These are phyloP conservation scores for Rhodinocichla rosea DNA, from an alignment of 2,113 vertebrate genomes.

Conservation along the genomic window DNA sequence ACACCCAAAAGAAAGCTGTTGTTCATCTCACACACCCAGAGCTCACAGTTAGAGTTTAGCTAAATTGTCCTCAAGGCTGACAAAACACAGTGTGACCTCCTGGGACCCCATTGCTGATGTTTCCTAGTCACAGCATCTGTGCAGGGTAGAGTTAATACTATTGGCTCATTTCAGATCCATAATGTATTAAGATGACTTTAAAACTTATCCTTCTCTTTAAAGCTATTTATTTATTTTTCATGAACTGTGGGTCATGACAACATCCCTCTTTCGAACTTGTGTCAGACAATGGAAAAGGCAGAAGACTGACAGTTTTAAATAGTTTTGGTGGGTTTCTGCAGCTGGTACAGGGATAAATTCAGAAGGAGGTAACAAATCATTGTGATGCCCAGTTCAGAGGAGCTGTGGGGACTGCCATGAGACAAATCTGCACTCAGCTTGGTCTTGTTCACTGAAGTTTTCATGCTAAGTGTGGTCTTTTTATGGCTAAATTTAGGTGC, in stretches of 20 bases:
- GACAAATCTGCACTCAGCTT: background rate
- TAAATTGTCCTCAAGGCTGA: background rate
- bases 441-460: background rate
- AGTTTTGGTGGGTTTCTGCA: background rate
- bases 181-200: background rate
- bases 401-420: background rate
- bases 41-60: background rate
- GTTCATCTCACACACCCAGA: background rate
- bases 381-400: background rate
- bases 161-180: background rate
- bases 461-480: background rate
- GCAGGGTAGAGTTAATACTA: background rate
- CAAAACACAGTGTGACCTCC: background rate
- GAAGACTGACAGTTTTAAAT: background rate
- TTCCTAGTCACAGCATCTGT: background rate
- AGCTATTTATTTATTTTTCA: background rate
- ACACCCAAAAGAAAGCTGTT: background rate
- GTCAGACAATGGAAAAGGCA: background rate
- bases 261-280: background rate
- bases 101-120: background rate
- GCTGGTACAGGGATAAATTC: background rate
- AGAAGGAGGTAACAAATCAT: background rate
- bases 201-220: background rate
- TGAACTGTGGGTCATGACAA: background rate
- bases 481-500: conserved; percentile 1